Evolutionary conservation across 2,888 invertebrate genomes (phyloP), one percentile per base, ranked within the genome.

Genomic region (Apotomis capreana): DNA sequence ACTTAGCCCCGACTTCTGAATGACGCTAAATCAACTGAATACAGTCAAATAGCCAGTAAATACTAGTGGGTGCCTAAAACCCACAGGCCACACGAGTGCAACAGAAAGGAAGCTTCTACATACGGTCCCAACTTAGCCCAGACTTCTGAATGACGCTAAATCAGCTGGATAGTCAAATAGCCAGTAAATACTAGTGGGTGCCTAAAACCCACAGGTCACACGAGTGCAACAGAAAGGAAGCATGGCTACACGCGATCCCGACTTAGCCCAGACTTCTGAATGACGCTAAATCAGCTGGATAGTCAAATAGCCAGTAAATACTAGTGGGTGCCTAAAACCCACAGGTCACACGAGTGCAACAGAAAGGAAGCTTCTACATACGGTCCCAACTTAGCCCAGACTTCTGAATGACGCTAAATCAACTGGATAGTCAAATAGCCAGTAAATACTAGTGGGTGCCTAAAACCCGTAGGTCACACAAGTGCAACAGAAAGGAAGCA

Each of bases 101-200:
- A 64, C 37, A 12, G 13, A 70, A 15, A 60, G 55, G 67, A 67
- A 67, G 62, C 58, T 6, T 26, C 10, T 37, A 46, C 60, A 37
- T 40, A 62, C 49, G 46, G 26, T n/a, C 57, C 58, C 51, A 44
- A 51, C 44, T 51, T 67, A 61, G 15, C 71, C 71, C 71, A 72
- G 71, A 72, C 71, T 68, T 70, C 60, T 71, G 61, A 72, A 72
- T 68, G 71, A 62, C 40, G 49, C 68, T 72, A 68, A 62, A 72
- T n/a, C n/a, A n/a, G n/a, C n/a, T n/a, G n/a, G n/a, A n/a, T n/a
- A n/a, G n/a, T n/a, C n/a, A n/a, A n/a, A n/a, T n/a, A n/a, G n/a
- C n/a, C n/a, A n/a, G n/a, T n/a, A n/a, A n/a, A n/a, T n/a, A n/a
- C n/a, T n/a, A n/a, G n/a, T n/a, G n/a, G n/a, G n/a, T n/a, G n/a